These are phyloP conservation scores for Axinella damicornis DNA, from an alignment of 37 sponge, comb jelly and placozoan species.

Conservation along the genomic window DNA sequence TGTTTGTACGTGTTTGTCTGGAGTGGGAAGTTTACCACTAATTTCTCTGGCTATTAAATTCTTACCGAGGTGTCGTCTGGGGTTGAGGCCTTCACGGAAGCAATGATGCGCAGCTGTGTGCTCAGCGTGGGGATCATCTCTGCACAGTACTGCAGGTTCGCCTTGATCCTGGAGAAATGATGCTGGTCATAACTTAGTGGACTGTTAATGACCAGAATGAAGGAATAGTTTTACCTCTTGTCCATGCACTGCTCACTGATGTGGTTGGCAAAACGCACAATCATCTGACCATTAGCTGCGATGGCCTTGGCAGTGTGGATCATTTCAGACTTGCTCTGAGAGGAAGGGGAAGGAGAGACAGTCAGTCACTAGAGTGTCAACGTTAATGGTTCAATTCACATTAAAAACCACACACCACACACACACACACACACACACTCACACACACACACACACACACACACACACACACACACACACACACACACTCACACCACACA, in stretches of 20 bases:
- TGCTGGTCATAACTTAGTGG: too few relatives aligned
- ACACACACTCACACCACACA: neutral
- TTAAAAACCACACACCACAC: too few relatives aligned
- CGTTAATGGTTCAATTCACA: neutral
- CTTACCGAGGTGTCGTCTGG: constrained; percentile 87
- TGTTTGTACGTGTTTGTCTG: too few relatives aligned
- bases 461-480: neutral
- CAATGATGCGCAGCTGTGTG: constrained; percentile 86
- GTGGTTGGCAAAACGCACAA: constrained; percentile 69
- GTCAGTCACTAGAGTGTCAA: neutral
- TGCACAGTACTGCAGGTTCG: constrained; percentile 75
- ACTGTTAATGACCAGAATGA: too few relatives aligned
- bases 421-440: constrained; percentile 3
- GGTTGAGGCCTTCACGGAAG: constrained; percentile 85
- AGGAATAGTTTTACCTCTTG: too few relatives aligned
- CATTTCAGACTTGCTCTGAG: constrained; percentile 79
- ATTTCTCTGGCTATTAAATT: neutral
- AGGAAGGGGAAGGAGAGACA: neutral
- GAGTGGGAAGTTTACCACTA: too few relatives aligned
- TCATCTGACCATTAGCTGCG: constrained; percentile 62
- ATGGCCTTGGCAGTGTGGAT: constrained; percentile 80
- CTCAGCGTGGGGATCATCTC: constrained; percentile 92
- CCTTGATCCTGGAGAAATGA: constrained; percentile 40
- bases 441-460: too few relatives aligned
- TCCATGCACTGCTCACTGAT: constrained; percentile 81